Evolutionary conservation across 2,888 invertebrate genomes (phyloP), one percentile per base, ranked within the genome.

Genomic region (Epinotia demarniana): DNA sequence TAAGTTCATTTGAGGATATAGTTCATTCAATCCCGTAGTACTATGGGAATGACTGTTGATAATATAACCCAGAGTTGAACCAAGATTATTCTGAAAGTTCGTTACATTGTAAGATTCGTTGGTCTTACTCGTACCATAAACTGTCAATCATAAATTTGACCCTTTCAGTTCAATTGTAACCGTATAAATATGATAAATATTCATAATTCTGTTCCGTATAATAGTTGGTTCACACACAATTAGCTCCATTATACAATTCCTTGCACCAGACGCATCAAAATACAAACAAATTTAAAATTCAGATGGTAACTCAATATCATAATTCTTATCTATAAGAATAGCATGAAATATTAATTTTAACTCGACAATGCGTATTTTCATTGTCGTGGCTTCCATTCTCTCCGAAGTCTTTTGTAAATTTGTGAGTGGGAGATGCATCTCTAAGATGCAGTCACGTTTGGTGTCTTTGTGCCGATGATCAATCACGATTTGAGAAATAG

Each of bases 141-240:
- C 79, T 73, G 87, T 84, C 88, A 87, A 85, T 87, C 87, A 85
- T 71, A 80, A 78, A 68, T 68, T 64, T 76, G 80, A 78, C 80
- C 83, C 84, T 84, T 75, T 77, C 63, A 63, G 66, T 69, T 53
- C 43, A 64, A 70, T 80, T 78, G 80, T 83, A 82, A 82, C 79
- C 80, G 84, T 83, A 89, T 89, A 86, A 89, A 78, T 86, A 89
- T 88, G 89, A 83, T 84, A 83, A 91, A 92, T 92, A 93, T 92
- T 92, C 89, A 90, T 90, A 88, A 87, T 87, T 84, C 81, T 81
- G 80, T 79, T 82, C 78, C 78, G 79, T 79, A 78, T 78, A 81
- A 82, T 78, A 79, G 80, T 82, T 78, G 81, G 89, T 92, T 94
- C 93, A 93, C 93, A 93, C 93, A 93, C 92, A 93, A 94, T 94